Percentiles rank a stretch among this genome's conserved stretches.
Evolutionary conservation across 2,888 invertebrate species (phyloP).

Genomic region (Lithosia quadra): DNA sequence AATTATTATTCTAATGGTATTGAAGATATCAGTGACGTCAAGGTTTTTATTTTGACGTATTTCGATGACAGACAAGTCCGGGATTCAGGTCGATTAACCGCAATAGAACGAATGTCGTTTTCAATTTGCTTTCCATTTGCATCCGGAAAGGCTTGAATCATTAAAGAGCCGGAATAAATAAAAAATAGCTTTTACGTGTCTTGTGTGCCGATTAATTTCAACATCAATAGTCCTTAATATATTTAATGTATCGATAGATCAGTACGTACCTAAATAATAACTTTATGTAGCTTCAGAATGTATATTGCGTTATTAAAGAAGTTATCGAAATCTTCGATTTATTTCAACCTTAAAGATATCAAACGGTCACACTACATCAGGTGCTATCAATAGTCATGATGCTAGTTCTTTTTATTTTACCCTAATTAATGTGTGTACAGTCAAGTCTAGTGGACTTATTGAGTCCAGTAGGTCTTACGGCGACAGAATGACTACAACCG

Average conservation of each 20-base stretch:
- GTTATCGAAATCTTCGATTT: conserved; percentile 14
- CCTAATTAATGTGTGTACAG: conserved; percentile 44
- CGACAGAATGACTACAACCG: conserved; percentile 52
- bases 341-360: conserved; percentile 15
- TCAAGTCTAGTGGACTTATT: conserved; percentile 53
- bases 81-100: conserved; percentile 53
- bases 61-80: conserved; percentile 30
- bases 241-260: not conserved
- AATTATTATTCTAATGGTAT: no score
- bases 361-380: conserved; percentile 22
- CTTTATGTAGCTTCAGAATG: not conserved
- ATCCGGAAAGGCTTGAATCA: conserved; percentile 52
- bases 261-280: not conserved
- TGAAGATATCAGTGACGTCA: no score
- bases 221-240: conserved; percentile 3
- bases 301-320: not conserved
- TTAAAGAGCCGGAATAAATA: conserved; percentile 63
- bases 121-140: conserved; percentile 73
- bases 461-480: conserved; percentile 59
- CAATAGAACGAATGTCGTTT: conserved; percentile 59
- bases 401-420: conserved; percentile 30
- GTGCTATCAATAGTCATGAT: conserved; percentile 29
- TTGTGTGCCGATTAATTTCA: conserved; percentile 38
- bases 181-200: conserved; percentile 52
- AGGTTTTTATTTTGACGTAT: conserved; percentile 18